Base-by-base conservation (phyloP, 30 jellyfish, hydroid and myxozoan genomes). In the Turritopsis dohrnii region DNA sequence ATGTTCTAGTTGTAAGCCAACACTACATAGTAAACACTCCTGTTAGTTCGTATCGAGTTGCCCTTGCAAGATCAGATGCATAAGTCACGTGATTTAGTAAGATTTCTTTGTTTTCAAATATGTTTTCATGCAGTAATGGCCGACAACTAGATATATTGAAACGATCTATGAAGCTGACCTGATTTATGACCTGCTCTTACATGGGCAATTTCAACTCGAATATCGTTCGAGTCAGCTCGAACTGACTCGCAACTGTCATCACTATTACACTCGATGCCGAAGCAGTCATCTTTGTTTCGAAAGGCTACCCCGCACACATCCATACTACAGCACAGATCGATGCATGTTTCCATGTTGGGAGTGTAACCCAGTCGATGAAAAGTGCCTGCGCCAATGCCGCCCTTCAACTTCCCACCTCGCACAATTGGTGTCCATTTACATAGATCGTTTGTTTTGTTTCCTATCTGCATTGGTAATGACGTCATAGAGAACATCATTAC, bases 151-250 rank as follows among this genome's bases (percentile, higher is more conserved):
- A 69, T 17, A 60, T 21, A 69, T 7, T 41, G 60, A 41, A 41
- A 13, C 9, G 60, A 41, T 41, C 65, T 52, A 86, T 76, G 29
- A 31, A 3, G 86, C 92, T 87, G 82, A 91, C 97, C 97, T 90
- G 94, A 84, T 81, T 86, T 84, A 85, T 87, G 86, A 79, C 97
- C 97, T 20, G 97, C 97, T 77, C 97, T 79, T 88, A 91, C 96
- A 80, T 91, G 97, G 65, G 97, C 80, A 30, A 91, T 91, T 71
- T 91, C 96, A 65, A 84, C 96, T 28, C 85, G 54, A 25, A 84
- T 82, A 71, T 91, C 92, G 30, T 85, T 88, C 41, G 87, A 74
- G 29, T 87, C 87, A 18, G 96, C 89, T 52, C 31, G 29, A 28
- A 91, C 87, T 18, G 97, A 73, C 74, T 87, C 96, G 81, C 97